Conservation (phyloP, 2,888 invertebrate genomes). For the Noctuana brunneofusca region DNA sequence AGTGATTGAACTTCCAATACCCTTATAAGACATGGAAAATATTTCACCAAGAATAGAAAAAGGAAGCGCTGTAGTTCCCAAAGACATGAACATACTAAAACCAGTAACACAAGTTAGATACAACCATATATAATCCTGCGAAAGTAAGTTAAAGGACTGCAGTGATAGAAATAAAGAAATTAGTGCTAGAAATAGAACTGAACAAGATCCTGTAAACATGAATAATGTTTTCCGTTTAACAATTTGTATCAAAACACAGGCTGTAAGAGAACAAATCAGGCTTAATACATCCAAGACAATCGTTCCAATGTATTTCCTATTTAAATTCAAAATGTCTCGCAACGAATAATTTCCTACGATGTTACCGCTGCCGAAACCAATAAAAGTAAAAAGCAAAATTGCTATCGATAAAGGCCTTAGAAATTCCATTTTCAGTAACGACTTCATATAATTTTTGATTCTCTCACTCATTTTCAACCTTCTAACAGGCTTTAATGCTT, state of each 20-base stretch:
- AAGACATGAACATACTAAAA: conserved; percentile 32
- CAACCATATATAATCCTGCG: conserved; percentile 25
- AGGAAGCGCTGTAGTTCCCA: conserved; percentile 27
- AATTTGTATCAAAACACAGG: conserved; percentile 30
- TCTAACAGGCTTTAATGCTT: conserved; percentile 29
- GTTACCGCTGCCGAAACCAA: conserved; percentile 29
- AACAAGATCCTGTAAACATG: conserved; percentile 31
- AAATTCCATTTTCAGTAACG: conserved; percentile 28
- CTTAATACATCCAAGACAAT: conserved; percentile 26
- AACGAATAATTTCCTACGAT: conserved; percentile 14
- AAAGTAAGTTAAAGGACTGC: conserved; percentile 24
- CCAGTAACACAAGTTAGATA: conserved; percentile 28
- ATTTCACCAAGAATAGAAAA: conserved; percentile 31
- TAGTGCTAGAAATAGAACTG: conserved; percentile 22
- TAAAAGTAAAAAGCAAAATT: conserved; percentile 31
- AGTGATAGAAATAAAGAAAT: conserved; percentile 20
- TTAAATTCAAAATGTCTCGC: conserved; percentile 27
- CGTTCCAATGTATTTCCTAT: conserved; percentile 27
- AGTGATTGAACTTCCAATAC: conserved; percentile 25
- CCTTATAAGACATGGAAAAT: conserved; percentile 30
- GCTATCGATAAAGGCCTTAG: conserved; percentile 29
- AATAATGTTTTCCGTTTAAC: conserved; percentile 29
- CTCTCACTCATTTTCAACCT: conserved; percentile 31
- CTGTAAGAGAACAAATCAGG: conserved; percentile 27
- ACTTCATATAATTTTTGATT: conserved; percentile 32